Evolutionary conservation across 2,113 vertebrate genomes (phyloP).

Genomic region (Peromyscus polionotus): DNA sequence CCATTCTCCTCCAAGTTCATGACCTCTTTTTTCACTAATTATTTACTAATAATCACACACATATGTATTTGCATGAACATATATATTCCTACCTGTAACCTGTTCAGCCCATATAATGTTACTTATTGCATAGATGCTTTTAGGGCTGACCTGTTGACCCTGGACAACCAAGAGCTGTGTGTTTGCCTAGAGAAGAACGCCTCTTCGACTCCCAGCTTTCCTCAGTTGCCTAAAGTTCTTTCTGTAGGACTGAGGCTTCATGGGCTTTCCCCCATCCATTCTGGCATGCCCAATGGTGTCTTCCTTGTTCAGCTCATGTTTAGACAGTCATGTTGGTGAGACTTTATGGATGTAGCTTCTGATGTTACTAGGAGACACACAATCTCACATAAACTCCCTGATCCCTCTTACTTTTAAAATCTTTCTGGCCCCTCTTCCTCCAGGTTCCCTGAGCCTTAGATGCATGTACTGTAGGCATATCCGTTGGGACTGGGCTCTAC

Average conservation of each 20-base stretch:
- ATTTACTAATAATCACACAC: neutral
- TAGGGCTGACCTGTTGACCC: neutral
- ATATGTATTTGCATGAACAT: neutral
- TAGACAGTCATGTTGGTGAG: neutral
- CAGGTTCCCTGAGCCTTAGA: neutral
- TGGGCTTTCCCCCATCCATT: neutral
- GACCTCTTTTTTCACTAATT: neutral
- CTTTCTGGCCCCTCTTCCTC: neutral
- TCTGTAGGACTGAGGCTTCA: neutral
- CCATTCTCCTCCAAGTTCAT: no score
- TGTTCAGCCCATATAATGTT: neutral
- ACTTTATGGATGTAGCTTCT: neutral
- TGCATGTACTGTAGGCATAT: neutral
- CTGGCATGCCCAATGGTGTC: neutral
- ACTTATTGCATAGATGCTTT: neutral
- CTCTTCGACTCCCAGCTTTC: neutral
- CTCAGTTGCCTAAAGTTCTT: neutral
- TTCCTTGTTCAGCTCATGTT: neutral
- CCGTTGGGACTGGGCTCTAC: neutral
- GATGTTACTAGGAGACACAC: neutral
- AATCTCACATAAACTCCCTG: neutral
- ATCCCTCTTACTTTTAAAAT: neutral
- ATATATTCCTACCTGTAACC: neutral
- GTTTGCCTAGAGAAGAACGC: neutral
- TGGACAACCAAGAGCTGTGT: neutral